A percentile compares a stretch with the other conserved stretches of the same genome.
Conservation (phyloP, 2,113 vertebrate genomes). For the Aix galericulata region DNA sequence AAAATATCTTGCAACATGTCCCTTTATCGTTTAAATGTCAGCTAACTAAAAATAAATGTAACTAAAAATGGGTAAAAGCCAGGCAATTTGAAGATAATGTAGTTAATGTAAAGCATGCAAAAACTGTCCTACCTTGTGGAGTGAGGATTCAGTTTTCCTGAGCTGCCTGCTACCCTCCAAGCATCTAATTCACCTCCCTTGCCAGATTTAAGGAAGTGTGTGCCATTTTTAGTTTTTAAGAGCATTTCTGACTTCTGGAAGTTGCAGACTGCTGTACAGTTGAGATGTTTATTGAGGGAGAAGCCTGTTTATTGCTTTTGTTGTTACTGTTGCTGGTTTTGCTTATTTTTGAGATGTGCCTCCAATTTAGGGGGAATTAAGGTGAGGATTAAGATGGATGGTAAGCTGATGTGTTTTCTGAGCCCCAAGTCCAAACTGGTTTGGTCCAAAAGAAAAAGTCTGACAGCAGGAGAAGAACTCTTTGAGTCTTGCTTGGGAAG, state of each 20-base stretch:
- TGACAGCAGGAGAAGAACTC: neutral
- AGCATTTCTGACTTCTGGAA: neutral
- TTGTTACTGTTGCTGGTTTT: neutral
- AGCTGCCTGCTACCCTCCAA: neutral
- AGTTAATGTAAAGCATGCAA: neutral
- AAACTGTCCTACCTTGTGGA: neutral
- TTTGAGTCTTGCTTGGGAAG: neutral
- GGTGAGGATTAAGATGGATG: neutral
- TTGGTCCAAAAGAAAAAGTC: neutral
- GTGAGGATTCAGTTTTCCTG: neutral
- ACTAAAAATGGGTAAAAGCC: neutral
- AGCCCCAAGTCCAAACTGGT: neutral
- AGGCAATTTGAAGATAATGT: neutral
- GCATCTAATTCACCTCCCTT: neutral
- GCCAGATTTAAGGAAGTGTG: neutral
- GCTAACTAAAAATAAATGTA: neutral
- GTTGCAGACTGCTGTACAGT: neutral
- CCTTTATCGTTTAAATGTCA: neutral
- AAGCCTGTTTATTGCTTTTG: neutral
- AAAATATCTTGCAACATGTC: neutral
- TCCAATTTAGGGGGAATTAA: neutral
- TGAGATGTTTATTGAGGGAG: neutral
- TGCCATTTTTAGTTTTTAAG: neutral
- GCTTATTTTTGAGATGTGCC: neutral
- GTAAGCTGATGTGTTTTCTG: neutral